phyloP scores from a whole-genome alignment of 2,113 vertebrate species.

The Rallus limicola region DNA sequence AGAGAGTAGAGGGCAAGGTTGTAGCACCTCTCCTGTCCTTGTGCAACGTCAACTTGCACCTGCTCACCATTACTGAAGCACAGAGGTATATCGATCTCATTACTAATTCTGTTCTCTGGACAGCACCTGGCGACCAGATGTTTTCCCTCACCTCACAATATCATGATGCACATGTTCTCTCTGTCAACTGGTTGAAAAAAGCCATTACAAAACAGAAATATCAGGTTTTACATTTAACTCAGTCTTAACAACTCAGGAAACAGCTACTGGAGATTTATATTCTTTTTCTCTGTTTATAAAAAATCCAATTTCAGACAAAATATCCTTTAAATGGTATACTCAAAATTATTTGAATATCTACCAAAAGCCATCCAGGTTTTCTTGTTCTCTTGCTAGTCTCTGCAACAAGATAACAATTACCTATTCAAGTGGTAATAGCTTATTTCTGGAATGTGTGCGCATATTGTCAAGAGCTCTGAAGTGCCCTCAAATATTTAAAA shows the following conservation, averaged over 20 bases:
- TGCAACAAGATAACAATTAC: background rate
- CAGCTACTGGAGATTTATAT: background rate
- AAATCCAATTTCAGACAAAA: background rate
- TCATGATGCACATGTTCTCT: background rate
- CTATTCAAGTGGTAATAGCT: background rate
- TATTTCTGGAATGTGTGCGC: background rate
- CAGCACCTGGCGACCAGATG: background rate
- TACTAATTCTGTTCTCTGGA: background rate
- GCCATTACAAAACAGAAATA: background rate
- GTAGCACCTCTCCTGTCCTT: background rate
- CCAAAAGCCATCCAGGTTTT: constrained; percentile 17
- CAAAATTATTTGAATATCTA: background rate
- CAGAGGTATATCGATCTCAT: background rate
- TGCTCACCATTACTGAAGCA: background rate
- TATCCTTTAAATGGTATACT: background rate
- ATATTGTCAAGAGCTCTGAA: background rate
- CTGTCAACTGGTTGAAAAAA: background rate
- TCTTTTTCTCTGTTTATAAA: background rate
- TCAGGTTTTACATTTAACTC: background rate
- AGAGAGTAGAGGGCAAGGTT: background rate
- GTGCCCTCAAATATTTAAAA: background rate
- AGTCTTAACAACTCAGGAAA: background rate
- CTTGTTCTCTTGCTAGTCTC: background rate
- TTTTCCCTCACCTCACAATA: background rate
- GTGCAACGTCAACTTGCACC: background rate